Evolutionary conservation across 2,113 vertebrate genomes (phyloP).

Genomic region (Ginglymostoma cirratum): DNA sequence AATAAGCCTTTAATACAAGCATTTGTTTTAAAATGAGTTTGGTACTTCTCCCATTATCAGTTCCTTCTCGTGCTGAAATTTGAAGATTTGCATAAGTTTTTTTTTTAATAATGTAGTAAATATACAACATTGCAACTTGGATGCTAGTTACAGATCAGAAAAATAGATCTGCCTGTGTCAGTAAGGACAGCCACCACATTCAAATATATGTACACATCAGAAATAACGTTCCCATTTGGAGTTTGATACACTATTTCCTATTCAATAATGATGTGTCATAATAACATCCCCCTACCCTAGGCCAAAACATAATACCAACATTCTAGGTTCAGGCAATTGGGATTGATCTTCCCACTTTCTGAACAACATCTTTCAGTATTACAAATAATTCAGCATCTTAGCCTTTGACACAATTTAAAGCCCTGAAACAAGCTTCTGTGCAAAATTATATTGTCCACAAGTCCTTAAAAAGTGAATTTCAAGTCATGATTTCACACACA

Average conservation of each 20-base stretch:
- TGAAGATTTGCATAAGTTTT: neutral
- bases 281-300: neutral
- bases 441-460: neutral
- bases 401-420: neutral
- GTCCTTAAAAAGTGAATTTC: neutral
- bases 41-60: neutral
- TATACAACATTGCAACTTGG: neutral
- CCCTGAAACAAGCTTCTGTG: neutral
- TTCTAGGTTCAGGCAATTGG: neutral
- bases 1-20: neutral
- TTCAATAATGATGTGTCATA: neutral
- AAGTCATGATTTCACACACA: neutral
- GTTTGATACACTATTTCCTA: neutral
- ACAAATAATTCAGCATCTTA: neutral
- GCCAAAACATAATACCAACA: neutral
- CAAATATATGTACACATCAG: neutral
- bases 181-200: neutral
- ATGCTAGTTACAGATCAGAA: conserved; percentile 1
- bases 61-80: neutral
- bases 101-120: neutral
- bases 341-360: neutral
- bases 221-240: neutral
- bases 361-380: too few relatives aligned
- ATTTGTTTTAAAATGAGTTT: neutral
- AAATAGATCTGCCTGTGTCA: neutral